A percentile compares a stretch with the other conserved stretches of the same genome.
These are phyloP conservation scores for Bicyclus anynana DNA, from an alignment of 1,140 invertebrate genomes.

Conservation along the genomic window DNA sequence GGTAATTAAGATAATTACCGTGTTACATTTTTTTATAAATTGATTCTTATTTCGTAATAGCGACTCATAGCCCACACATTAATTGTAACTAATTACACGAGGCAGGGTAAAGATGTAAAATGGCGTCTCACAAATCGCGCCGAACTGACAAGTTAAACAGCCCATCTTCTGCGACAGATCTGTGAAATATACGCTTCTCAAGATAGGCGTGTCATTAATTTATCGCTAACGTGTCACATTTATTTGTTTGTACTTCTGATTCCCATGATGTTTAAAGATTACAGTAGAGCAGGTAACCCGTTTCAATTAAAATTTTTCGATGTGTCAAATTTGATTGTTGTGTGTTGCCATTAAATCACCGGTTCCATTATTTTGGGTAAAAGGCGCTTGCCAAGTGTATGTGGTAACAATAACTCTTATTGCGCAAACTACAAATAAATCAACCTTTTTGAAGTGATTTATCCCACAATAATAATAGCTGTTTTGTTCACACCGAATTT, in stretches of 20 bases:
- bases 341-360: constrained; percentile 10
- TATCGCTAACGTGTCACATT: constrained; percentile 31
- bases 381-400: constrained; percentile 28
- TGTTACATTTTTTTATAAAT: constrained; percentile 23
- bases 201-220: constrained; percentile 65
- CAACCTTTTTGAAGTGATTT: constrained; percentile 34
- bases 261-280: neutral
- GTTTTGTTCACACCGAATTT: constrained; percentile 37
- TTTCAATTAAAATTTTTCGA: neutral
- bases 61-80: constrained; percentile 59
- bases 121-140: constrained; percentile 65
- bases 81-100: constrained; percentile 72
- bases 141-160: constrained; percentile 67
- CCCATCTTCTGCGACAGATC: constrained; percentile 62
- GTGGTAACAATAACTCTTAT: constrained; percentile 33
- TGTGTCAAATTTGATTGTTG: neutral
- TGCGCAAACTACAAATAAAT: constrained; percentile 26
- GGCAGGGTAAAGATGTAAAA: constrained; percentile 64
- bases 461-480: constrained; percentile 26
- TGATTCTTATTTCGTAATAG: constrained; percentile 39
- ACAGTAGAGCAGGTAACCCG: neutral
- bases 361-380: constrained; percentile 20
- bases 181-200: constrained; percentile 55
- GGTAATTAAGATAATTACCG: too few species aligned
- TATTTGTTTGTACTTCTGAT: neutral